phyloP scores from a whole-genome alignment of 2,888 invertebrate genomes.

The Odontocerum albicorne region DNA sequence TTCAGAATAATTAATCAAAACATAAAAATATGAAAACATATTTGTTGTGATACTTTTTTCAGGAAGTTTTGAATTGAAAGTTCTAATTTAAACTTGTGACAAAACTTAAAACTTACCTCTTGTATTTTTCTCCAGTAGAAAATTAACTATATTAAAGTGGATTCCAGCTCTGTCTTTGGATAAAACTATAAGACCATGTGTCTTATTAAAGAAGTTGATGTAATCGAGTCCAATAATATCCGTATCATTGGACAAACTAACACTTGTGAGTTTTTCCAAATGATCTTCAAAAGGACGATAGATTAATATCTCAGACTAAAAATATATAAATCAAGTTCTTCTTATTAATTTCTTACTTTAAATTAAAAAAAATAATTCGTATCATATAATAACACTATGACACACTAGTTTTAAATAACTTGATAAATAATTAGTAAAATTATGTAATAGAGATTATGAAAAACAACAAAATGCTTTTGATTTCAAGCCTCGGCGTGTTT shows the following conservation, averaged over 20 bases:
- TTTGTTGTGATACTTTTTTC: too few species aligned
- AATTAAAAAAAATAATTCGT: too few species aligned
- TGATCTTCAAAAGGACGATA: not conserved
- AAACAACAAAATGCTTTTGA: not conserved
- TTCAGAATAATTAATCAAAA: too few species aligned
- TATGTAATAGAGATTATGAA: not conserved
- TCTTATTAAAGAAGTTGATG: constrained; percentile 7
- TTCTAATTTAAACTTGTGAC: not conserved
- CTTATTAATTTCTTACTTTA: too few species aligned
- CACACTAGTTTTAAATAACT: too few species aligned
- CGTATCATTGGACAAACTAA: not conserved
- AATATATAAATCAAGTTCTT: too few species aligned
- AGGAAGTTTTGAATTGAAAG: too few species aligned
- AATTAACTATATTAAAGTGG: constrained; percentile 1
- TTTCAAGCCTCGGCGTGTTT: not conserved
- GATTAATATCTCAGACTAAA: not conserved
- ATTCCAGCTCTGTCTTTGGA: not conserved
- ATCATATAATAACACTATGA: too few species aligned
- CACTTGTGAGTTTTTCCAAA: constrained; percentile 1
- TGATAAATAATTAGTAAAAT: not conserved
- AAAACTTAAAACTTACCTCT: constrained; percentile 9
- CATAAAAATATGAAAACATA: too few species aligned
- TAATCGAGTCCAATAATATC: constrained; percentile 16
- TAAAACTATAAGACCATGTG: constrained; percentile 8
- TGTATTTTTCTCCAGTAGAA: not conserved